Base-by-base conservation (phyloP, 2,888 invertebrate species). In the Alloplasta piceator region DNA sequence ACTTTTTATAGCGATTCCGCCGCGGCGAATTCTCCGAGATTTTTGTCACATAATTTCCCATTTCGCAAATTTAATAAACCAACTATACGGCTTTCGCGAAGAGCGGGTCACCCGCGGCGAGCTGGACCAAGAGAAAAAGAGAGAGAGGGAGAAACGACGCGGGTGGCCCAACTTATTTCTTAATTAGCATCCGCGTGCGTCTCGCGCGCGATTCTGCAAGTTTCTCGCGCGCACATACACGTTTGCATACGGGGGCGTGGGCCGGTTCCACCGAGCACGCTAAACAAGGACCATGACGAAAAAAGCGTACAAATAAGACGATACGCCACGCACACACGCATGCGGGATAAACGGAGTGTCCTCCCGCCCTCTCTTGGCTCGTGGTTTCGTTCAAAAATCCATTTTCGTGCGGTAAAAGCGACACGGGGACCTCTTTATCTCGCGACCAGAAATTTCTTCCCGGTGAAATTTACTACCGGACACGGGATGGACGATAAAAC, bases 81-180 rank as follows among this genome's bases (percentile, higher is more conserved):
- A 66, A 66, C 70, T 60, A 56, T 55, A 66, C 48, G 61, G 55
- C 63, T 61, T 60, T 73, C 60, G 52, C 73, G 50, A 38, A 14
- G 73, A 43, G 12, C 64, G 64, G 78, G 66, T 81, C 78, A 73
- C 81, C 81, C 68, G 78, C 70, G 74, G 81, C 52, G 81, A 73
- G 36, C 43, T 63, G 68, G 39, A 14, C 14, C 12, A 12, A 58
- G 52, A 52, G 52, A 26, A 3, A 26, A 26, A 26, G 70, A 60
- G 36, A 38, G 52, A 41, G 41, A 36, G 55, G 64, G 58, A 71
- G 75, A 12, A 52, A 63, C 81, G 73, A 86, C 82, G 85, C 80
- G 81, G 88, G 87, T 88, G 87, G 87, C 83, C 88, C 84, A 63
- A 77, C 80, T 87, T 85, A 87, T 83, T 88, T 86, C 86, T 88